A percentile compares a stretch with the other conserved stretches of the same genome.
phyloP scores from a whole-genome alignment of 2,113 vertebrate genomes.

The Neopipo cinnamomea region DNA sequence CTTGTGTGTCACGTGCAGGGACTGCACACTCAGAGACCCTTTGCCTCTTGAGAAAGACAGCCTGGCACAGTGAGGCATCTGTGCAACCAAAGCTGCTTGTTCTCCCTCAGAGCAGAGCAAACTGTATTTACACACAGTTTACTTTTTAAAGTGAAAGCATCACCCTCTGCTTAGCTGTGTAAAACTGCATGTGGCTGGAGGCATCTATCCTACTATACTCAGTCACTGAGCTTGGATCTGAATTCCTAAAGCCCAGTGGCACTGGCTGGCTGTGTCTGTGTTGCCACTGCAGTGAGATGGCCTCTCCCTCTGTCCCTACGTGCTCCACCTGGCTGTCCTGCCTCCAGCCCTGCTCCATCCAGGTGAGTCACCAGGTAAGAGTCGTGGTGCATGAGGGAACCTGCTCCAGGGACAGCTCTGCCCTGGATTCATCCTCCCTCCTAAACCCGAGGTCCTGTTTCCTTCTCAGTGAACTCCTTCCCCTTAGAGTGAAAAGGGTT shows the following conservation, averaged over 20 bases:
- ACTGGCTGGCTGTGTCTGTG: accelerated
- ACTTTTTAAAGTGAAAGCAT: background rate
- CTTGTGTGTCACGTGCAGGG: background rate
- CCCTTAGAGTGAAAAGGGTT: background rate
- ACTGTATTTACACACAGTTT: background rate
- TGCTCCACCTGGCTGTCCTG: background rate
- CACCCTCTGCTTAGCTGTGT: background rate
- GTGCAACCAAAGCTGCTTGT: background rate
- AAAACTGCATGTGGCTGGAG: background rate
- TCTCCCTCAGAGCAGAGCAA: background rate
- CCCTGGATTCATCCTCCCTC: background rate
- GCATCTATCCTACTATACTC: background rate
- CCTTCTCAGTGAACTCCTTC: background rate
- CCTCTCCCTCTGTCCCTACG: background rate
- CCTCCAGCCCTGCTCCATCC: background rate
- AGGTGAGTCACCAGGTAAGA: background rate
- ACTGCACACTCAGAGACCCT: background rate
- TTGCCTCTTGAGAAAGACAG: background rate
- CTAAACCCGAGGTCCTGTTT: background rate
- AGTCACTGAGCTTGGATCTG: accelerated
- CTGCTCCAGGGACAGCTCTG: background rate
- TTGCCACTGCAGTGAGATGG: background rate
- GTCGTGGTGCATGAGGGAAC: background rate
- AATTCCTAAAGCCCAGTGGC: background rate
- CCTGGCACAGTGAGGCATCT: background rate